Base-by-base conservation (phyloP, 1,140 invertebrate species). In the Chelonus insularis region DNA sequence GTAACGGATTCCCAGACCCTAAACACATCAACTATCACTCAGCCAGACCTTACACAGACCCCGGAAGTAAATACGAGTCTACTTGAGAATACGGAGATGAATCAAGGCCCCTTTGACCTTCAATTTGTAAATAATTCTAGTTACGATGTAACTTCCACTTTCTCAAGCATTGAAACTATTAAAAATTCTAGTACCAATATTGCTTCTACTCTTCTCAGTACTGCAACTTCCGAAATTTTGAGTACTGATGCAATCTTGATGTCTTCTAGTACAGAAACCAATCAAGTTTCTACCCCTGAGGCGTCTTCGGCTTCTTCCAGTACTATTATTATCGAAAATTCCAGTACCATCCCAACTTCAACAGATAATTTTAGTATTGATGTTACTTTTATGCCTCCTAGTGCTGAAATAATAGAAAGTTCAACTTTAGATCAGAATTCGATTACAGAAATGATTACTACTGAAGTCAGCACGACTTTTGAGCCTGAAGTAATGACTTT, bases 1-100 rank as follows among this genome's bases (percentile, higher is more conserved):
- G 48, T 73, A 67, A 57, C 59, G 20, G 65, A 51, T 57, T 47
- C 71, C 57, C 67, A 65, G 54, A 67, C 62, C 47, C 65, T 67
- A 62, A 62, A 66, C 57, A 69, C 63, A 34, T 60, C 45, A n/a
- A 11, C 57, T 47, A 58, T 58, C 45, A 65, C 54, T n/a, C 50
- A 43, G 43, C 45, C 61, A 63, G 72, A 72, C 50, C 68, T 45
- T 12, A 68, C 64, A 36, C 50, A 60, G 57, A 51, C 52, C 50
- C 43, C 65, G 18, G 57, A 61, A 45, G 34, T 63, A 59, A 39
- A 34, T 47, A 65, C 60, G 12, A 59, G n/a, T 41, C 9, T 36
- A 7, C 58, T 52, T 39, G 29, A 65, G 41, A 55, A 57, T 54
- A 59, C 50, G 54, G 60, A 60, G 23, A 23, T 25, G 16, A 64